These are phyloP conservation scores for Plebejus melissa DNA, from an alignment of 2,888 invertebrate species.

Conservation along the genomic window DNA sequence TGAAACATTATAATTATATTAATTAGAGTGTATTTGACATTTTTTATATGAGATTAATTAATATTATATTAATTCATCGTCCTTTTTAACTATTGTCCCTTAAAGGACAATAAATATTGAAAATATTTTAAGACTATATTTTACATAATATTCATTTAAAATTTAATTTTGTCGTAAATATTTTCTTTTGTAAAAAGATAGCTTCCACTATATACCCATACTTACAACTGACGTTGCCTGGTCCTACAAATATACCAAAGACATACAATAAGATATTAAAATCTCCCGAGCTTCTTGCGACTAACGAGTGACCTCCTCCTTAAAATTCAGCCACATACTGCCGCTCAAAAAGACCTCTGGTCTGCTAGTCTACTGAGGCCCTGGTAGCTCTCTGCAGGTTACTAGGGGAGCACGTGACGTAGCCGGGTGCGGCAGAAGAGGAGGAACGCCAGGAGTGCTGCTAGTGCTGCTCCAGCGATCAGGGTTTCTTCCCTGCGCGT, in stretches of 20 bases:
- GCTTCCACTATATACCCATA: background rate
- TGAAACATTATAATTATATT: no score
- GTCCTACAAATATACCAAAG: slow-evolving; percentile 8
- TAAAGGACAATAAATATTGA: background rate
- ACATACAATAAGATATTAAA: background rate
- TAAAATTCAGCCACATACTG: background rate
- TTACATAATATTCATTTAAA: background rate
- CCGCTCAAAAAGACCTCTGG: background rate
- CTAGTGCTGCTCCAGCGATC: slow-evolving; percentile 67
- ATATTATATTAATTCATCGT: no score
- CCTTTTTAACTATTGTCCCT: background rate
- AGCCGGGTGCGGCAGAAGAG: slow-evolving; percentile 63
- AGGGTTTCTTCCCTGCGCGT: slow-evolving; percentile 63
- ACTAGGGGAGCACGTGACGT: slow-evolving; percentile 57
- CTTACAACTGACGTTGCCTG: background rate
- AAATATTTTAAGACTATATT: no score
- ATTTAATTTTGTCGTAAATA: background rate
- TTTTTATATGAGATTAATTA: no score
- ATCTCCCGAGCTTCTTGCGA: background rate
- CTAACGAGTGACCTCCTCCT: background rate
- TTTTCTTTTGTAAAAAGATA: background rate
- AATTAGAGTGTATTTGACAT: no score
- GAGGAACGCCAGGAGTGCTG: slow-evolving; percentile 63
- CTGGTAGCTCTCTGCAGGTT: slow-evolving; percentile 2
- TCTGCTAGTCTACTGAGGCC: slow-evolving; percentile 9